A percentile compares a stretch with the other conserved stretches of the same genome.
phyloP scores from a whole-genome alignment of 2,797 vertebrate species.

The Onychomys torridus region DNA sequence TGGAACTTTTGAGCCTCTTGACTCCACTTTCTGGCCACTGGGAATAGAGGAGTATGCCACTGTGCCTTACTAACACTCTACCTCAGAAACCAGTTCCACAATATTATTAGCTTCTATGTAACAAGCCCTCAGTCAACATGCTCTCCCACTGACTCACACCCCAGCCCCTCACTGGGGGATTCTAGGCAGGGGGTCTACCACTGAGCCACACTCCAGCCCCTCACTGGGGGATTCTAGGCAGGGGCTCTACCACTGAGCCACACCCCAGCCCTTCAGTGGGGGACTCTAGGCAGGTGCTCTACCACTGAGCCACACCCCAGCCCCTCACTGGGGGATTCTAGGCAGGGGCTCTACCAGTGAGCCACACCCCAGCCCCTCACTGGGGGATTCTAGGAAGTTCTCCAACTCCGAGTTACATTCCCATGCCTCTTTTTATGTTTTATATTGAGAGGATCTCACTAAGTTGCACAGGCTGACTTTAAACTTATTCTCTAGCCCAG shows the following conservation, averaged over 20 bases:
- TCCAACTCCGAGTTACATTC: not conserved
- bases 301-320: too few species aligned
- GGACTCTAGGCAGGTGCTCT: too few species aligned
- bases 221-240: too few species aligned
- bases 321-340: too few species aligned
- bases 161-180: too few species aligned
- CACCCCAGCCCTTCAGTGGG: too few species aligned
- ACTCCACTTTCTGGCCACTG: not conserved
- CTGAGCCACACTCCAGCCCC: too few species aligned
- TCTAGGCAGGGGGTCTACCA: too few species aligned
- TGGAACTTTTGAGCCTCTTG: not conserved
- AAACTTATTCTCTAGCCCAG: not conserved
- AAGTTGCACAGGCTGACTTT: not conserved
- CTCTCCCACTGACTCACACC: not conserved
- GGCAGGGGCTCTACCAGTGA: too few species aligned
- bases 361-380: not conserved
- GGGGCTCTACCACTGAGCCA: too few species aligned
- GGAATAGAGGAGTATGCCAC: not conserved
- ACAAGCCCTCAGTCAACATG: not conserved
- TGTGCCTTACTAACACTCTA: not conserved
- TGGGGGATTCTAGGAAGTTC: not conserved
- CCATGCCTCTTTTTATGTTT: not conserved
- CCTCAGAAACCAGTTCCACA: too few species aligned
- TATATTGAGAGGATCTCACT: not conserved
- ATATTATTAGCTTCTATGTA: not conserved